These are phyloP conservation scores for Periophthalmodon schlosseri DNA, from an alignment of 2,113 vertebrate genomes.

Conservation along the genomic window DNA sequence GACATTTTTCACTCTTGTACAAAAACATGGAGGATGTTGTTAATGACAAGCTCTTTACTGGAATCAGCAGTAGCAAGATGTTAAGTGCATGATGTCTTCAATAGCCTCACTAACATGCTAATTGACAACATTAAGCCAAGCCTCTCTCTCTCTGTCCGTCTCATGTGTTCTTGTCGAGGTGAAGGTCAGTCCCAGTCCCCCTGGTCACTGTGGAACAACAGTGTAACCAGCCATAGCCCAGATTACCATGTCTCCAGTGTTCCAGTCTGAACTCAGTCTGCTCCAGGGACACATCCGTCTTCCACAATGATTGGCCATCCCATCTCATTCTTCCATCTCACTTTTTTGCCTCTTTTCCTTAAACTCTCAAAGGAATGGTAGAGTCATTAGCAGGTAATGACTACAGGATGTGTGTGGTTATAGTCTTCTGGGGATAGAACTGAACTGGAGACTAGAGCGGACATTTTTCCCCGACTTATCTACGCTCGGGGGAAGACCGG, in stretches of 20 bases:
- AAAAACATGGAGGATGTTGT: too few relatives aligned
- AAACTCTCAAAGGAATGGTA: constrained; percentile 39
- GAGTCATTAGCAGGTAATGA: constrained; percentile 70
- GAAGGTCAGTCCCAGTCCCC: constrained; percentile 50
- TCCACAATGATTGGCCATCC: constrained; percentile 37
- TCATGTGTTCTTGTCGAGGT: not conserved
- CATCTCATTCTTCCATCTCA: constrained; percentile 23
- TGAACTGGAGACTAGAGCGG: constrained; percentile 42
- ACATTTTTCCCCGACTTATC: constrained; percentile 48
- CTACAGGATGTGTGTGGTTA: constrained; percentile 54
- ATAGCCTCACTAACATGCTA: not conserved
- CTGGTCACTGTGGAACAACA: constrained; percentile 24
- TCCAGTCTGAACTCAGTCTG: constrained; percentile 57
- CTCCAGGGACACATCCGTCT: constrained; percentile 58
- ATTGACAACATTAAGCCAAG: too few relatives aligned
- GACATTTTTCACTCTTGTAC: too few relatives aligned
- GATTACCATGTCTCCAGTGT: constrained; percentile 61
- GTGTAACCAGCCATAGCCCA: constrained; percentile 51
- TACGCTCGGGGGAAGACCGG: constrained; percentile 25
- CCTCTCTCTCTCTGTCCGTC: not conserved
- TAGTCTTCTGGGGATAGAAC: constrained; percentile 47
- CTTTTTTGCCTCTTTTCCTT: constrained; percentile 13
- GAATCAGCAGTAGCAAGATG: not conserved
- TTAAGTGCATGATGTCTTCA: not conserved
- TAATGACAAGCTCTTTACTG: not conserved